Evolutionary conservation across 2,797 vertebrate species (phyloP), one percentile per base, ranked within the genome.

Genomic region (Okamejei kenojei): DNA sequence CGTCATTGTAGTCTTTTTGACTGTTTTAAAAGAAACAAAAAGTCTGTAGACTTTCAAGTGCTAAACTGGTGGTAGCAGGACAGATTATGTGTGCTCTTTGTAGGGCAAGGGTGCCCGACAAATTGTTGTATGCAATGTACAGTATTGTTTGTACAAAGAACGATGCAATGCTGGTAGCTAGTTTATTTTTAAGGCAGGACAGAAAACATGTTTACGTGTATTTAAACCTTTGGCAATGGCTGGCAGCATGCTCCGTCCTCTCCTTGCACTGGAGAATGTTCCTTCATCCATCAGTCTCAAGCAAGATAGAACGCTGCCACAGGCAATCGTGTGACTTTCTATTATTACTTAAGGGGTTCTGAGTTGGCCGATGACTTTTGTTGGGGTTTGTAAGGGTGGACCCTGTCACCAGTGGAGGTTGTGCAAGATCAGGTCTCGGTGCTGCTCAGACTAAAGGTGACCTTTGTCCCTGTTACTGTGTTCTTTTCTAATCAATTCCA

Each of bases 141-240:
- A 95, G 96, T 95, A 94, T 95, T 95, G 95, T 95, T 95, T 95
- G 94, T 95, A 95, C 95, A 94, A 94, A 94, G 94, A 94, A 94
- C 94, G 95, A 95, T 95, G 95, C 95, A 95, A 95, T 26, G 94
- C 93, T 93, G 95, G 95, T 94, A 94, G 95, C 94, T 94, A 93
- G 93, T 93, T 93, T 91, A 15, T 35, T 26, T 93, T 1, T 76
- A 93, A 88, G 81, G 77, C 81, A 93, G 94, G 94, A 93, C 63
- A 93, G 92, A 93, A 93, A 93, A 93, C 94, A 93, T 95, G 94
- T 95, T 96, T 95, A 95, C 95, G 93, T 93, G 91, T 94, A 93
- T 94, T 93, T 71, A 71, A 92, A 92, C 23, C 71, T 71, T 92
- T 92, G 90, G 90, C 90, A 92, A 92, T 92, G 90, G 71, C 90